Evolutionary conservation across 1,140 invertebrate genomes (phyloP), one percentile per base, ranked within the genome.

Genomic region (Portunus trituberculatus): DNA sequence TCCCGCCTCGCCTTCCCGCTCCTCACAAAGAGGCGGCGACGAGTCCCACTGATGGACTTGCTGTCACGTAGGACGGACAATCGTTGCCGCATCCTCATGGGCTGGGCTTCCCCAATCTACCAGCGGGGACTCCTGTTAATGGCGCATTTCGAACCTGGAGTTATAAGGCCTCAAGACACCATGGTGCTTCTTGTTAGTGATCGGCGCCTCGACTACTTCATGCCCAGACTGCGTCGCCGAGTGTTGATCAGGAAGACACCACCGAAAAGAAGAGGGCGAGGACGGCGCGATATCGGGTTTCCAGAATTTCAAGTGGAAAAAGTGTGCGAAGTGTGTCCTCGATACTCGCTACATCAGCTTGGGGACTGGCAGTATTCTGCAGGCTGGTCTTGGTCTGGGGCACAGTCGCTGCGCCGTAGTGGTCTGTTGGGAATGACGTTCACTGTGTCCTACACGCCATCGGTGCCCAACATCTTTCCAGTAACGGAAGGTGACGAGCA

Each of bases 41-140:
- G 88, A 4, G 91, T 95, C 45, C 96, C 96, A 1, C 52, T 94
- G 39, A 16, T 96, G 0, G 95, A 96, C 31, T 88, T 96, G 20
- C 93, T 96, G 39, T 83, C 91, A 0, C 59, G 76, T 32, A 87
- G 94, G 25, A 28, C 94, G 10, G 95, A 96, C 91, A 83, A 91
- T 12, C 90, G 92, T 0, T 96, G 96, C 83, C 96, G 96, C 20
- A 32, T 96, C 0, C 45, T 96, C 10, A n/a, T 96, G 93, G 93
- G 83, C 28, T 96, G 96, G 96, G 76, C 96, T 0, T 91, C 89
- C 12, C 29, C 89, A 28, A 93, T 88, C 59, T 95, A 94, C 76
- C 96, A 96, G 90, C 88, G 96, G 16, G 94, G 94, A 7, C 90
- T 96, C 0, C 84, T 96, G 20, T 76, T 96, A n/a, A 93, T 96